phyloP scores from a whole-genome alignment of 2,888 invertebrate genomes.

The Ophonus ardosiacus region DNA sequence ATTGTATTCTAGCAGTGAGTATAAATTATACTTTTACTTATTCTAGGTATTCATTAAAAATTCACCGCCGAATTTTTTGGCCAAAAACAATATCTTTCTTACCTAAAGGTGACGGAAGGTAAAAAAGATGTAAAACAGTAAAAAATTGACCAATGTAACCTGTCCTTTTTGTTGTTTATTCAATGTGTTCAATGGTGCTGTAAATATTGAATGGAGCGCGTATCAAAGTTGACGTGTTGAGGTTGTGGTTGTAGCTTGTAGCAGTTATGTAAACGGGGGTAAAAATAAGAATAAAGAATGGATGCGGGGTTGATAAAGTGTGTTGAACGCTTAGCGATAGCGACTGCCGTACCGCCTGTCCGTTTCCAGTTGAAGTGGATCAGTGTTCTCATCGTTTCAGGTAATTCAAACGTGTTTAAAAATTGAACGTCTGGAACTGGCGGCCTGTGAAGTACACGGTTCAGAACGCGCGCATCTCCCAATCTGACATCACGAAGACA shows the following conservation, averaged over 20 bases:
- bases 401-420: slow-evolving; percentile 65
- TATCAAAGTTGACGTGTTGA: neutral
- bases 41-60: too few relatives aligned
- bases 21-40: too few relatives aligned
- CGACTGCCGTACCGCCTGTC: slow-evolving; percentile 7
- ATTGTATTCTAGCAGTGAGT: too few relatives aligned
- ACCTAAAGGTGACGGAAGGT: too few relatives aligned
- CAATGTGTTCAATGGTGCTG: too few relatives aligned
- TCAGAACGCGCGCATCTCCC: slow-evolving; percentile 44
- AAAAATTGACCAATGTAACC: too few relatives aligned
- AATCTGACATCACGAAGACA: slow-evolving; percentile 48
- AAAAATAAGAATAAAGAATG: slow-evolving; percentile 33
- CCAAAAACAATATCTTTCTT: too few relatives aligned
- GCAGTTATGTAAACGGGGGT: slow-evolving; percentile 11
- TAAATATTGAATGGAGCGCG: neutral
- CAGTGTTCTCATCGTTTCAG: slow-evolving; percentile 58
- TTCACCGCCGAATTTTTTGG: too few relatives aligned
- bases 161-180: too few relatives aligned
- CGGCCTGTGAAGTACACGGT: slow-evolving; percentile 67
- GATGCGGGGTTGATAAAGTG: slow-evolving; percentile 30
- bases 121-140: too few relatives aligned
- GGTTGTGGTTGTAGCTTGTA: too few relatives aligned
- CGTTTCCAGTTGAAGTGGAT: slow-evolving; percentile 53
- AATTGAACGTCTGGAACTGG: slow-evolving; percentile 68
- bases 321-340: slow-evolving; percentile 10